phyloP scores from a whole-genome alignment of 2,797 vertebrate species.

The Malacoraja senta region DNA sequence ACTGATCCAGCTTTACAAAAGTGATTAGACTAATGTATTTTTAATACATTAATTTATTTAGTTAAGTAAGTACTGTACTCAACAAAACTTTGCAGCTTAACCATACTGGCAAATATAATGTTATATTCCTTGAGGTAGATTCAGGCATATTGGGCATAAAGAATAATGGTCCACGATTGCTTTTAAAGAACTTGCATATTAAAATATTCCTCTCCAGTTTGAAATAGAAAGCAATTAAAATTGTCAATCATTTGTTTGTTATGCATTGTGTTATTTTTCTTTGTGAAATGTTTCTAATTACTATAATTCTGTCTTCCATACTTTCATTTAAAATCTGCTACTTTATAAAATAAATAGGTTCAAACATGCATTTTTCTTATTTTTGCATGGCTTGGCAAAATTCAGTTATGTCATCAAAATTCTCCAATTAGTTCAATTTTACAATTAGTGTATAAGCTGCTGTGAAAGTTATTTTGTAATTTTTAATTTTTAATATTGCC shows the following conservation, averaged over 20 bases:
- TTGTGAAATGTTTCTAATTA: not conserved
- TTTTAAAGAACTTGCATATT: not conserved
- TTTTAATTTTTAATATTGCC: not conserved
- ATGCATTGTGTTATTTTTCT: not conserved
- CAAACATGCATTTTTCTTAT: too few species aligned
- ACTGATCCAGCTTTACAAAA: not conserved
- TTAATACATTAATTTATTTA: conserved; percentile 12
- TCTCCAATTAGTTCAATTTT: not conserved
- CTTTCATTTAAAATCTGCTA: conserved; percentile 10
- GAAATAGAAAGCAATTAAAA: not conserved
- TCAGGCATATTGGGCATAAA: not conserved
- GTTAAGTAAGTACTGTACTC: not conserved
- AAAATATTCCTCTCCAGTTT: not conserved
- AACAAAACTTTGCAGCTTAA: not conserved
- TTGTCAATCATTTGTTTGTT: not conserved
- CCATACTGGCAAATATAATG: not conserved
- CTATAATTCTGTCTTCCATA: not conserved
- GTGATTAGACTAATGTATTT: not conserved
- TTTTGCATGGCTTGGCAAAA: not conserved
- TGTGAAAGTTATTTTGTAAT: not conserved
- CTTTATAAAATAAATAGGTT: not conserved
- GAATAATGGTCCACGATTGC: not conserved
- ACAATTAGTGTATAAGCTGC: not conserved
- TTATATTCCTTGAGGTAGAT: not conserved
- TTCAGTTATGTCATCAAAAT: not conserved